phyloP scores from a whole-genome alignment of 2,888 invertebrate genomes.

The Diaphora mendica region DNA sequence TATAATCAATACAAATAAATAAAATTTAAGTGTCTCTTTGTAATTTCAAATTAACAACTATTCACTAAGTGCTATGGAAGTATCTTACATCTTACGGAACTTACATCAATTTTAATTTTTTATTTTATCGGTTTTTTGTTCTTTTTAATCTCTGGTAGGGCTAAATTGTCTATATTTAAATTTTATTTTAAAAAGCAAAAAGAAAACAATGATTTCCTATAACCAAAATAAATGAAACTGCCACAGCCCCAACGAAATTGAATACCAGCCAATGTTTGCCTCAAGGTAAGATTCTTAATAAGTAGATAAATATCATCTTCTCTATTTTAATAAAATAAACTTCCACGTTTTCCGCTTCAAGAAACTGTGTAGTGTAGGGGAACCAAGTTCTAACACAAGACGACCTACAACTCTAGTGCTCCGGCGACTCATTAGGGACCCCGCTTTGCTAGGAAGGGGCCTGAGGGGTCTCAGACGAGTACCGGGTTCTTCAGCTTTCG shows the following conservation, averaged over 20 bases:
- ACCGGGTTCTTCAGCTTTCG: slow-evolving; percentile 75
- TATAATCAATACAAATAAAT: too few species aligned
- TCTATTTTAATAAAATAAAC: slow-evolving; percentile 55
- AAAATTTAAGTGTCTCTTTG: too few species aligned
- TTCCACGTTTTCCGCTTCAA: slow-evolving; percentile 72
- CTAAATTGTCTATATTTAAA: too few species aligned
- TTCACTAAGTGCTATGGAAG: too few species aligned
- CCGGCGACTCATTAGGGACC: slow-evolving; percentile 85
- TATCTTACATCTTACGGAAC: too few species aligned
- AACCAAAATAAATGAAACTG: slow-evolving; percentile 11
- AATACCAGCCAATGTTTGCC: slow-evolving; percentile 37
- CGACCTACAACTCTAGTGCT: slow-evolving; percentile 85
- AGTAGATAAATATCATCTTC: slow-evolving; percentile 38
- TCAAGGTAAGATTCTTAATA: slow-evolving; percentile 28
- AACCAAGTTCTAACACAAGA: slow-evolving; percentile 76
- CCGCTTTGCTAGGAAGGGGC: slow-evolving; percentile 69
- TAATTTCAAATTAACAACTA: too few species aligned
- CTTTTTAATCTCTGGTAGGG: background rate
- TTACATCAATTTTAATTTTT: background rate
- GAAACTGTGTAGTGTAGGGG: slow-evolving; percentile 75
- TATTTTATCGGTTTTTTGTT: background rate
- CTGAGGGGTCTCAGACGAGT: slow-evolving; percentile 75
- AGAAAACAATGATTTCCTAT: background rate
- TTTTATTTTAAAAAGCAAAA: too few species aligned
- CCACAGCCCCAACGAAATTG: slow-evolving; percentile 29